Percentiles rank a stretch among this genome's conserved stretches.
Evolutionary conservation across 1,140 invertebrate genomes (phyloP).

Genomic region (Pachyrhynchus sulphureomaculatus): DNA sequence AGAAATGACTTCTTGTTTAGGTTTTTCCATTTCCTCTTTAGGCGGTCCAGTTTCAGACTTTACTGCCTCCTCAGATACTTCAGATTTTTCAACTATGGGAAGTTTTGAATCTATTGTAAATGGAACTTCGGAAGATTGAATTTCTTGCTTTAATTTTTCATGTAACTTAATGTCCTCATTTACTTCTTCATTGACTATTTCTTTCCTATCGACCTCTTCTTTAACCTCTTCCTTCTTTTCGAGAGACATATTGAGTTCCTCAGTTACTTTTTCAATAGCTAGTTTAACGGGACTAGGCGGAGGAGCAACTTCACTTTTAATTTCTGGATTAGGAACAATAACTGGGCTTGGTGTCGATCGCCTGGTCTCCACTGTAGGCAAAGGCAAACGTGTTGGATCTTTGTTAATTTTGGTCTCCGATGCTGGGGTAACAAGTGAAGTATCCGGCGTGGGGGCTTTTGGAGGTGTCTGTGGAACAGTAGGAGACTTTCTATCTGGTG

Average conservation of each 20-base stretch:
- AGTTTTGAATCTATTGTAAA: too few species aligned
- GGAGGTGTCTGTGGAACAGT: not conserved
- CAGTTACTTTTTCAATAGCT: slow-evolving; percentile 42
- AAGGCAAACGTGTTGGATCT: not conserved
- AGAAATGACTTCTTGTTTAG: not conserved
- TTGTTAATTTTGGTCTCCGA: not conserved
- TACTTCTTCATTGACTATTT: slow-evolving; percentile 20
- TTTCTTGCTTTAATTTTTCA: not conserved
- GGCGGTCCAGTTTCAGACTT: slow-evolving; percentile 15
- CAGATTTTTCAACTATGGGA: not conserved
- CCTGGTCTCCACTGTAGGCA: slow-evolving; percentile 8
- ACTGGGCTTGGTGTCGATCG: slow-evolving; percentile 56
- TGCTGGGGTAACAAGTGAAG: not conserved
- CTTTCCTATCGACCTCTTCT: slow-evolving; percentile 20
- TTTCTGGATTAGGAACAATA: slow-evolving; percentile 50
- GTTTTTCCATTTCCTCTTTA: not conserved
- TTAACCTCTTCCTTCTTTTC: slow-evolving; percentile 33
- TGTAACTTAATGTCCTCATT: slow-evolving; percentile 19
- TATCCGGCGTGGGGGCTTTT: not conserved
- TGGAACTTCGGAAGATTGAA: too few species aligned
- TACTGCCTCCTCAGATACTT: slow-evolving; percentile 11
- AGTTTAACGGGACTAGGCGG: slow-evolving; percentile 26
- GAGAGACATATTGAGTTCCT: slow-evolving; percentile 43
- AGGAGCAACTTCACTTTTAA: slow-evolving; percentile 18
- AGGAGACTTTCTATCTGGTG: not conserved